Base-by-base conservation (phyloP, 2,797 vertebrate species). In the Mormyrus proboscirostris region DNA sequence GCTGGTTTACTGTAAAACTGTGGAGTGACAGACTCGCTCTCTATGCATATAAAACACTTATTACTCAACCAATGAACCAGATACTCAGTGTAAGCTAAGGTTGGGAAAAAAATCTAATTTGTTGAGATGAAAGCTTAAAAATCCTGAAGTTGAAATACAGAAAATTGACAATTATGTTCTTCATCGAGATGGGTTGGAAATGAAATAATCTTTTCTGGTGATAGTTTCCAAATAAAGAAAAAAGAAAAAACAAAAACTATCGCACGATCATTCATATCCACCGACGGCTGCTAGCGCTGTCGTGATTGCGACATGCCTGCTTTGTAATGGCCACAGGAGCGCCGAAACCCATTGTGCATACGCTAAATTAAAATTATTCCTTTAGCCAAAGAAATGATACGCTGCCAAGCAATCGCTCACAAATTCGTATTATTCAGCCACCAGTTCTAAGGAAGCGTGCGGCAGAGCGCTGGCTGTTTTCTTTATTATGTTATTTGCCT, bases 101-200 rank as follows among this genome's bases (percentile, higher is more conserved):
- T 38, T 38, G 29, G 12, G 76, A 87, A 87, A 55, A 87, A 59
- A 87, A 59, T 76, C 88, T 38, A 88, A 90, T 44, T 47, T 76
- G 57, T 89, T 51, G 55, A 50, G 47, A 59, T 84, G 44, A 89
- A 82, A 82, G 73, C 44, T 89, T 90, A 89, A 50, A 88, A 90
- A 73, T 87, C 86, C 57, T 90, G 29, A 59, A 59, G 85, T 25
- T 87, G 87, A 90, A 90, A 62, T 90, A 89, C 89, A 83, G 89
- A 90, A 79, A 89, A 65, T 55, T 90, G 89, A 87, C 86, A 90
- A 79, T 62, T 55, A 84, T 89, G 53, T 59, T 87, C 53, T 87
- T 59, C 29, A 38, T 59, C 69, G 47, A 89, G 59, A 33, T 50
- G n/a, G 22, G 7, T 29, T 53, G 29, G 69, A 50, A 79, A 53